These are phyloP conservation scores for Albula goreensis DNA, from an alignment of 2,113 vertebrate species.

Conservation along the genomic window DNA sequence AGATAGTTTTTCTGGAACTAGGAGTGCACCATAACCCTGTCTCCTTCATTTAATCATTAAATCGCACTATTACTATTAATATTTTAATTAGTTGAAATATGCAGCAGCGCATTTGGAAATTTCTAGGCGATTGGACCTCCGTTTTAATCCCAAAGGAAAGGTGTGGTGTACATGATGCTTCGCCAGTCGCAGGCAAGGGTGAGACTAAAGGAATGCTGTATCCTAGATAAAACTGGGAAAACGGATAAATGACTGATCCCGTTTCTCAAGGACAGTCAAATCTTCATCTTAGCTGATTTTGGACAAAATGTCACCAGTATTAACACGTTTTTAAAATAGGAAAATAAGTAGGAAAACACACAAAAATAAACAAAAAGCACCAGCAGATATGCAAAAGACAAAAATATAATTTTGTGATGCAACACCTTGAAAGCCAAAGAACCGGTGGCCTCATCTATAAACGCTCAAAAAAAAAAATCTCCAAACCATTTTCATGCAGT, in stretches of 20 bases:
- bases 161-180: slow-evolving; percentile 33
- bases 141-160: slow-evolving; percentile 46
- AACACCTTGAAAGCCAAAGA: no score
- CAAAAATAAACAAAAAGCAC: no score
- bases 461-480: no score
- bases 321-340: background rate
- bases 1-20: background rate
- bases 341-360: no score
- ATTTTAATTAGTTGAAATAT: slow-evolving; percentile 61
- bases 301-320: slow-evolving; percentile 6
- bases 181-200: background rate
- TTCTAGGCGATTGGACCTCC: slow-evolving; percentile 51
- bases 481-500: no score
- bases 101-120: slow-evolving; percentile 45
- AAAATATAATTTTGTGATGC: no score
- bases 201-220: background rate
- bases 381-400: no score
- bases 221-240: background rate
- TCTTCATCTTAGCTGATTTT: background rate
- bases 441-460: no score
- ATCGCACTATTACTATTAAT: slow-evolving; percentile 53
- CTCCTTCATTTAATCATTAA: slow-evolving; percentile 49
- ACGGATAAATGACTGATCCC: slow-evolving; percentile 37
- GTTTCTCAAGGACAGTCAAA: slow-evolving; percentile 41
- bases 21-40: slow-evolving; percentile 25